phyloP scores from a whole-genome alignment of 1,140 invertebrate species.

The Acromyrmex heyeri region DNA sequence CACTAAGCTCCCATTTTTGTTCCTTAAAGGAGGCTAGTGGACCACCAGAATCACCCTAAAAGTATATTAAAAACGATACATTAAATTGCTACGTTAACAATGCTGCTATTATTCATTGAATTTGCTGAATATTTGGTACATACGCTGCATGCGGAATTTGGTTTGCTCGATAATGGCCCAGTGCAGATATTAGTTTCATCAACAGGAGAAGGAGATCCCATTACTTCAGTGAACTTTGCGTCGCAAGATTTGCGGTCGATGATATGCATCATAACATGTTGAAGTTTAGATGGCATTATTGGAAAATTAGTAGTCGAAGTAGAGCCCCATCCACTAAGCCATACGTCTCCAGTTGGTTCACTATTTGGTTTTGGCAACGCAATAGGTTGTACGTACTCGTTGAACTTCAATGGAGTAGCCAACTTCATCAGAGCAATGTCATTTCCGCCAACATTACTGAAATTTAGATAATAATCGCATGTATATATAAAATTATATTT shows the following conservation, averaged over 20 bases:
- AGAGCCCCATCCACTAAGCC: conserved; percentile 87
- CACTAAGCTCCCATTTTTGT: no score
- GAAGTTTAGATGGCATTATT: conserved; percentile 70
- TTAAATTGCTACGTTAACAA: not conserved
- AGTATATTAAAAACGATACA: conserved; percentile 16
- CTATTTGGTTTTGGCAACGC: conserved; percentile 81
- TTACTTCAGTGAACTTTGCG: conserved; percentile 50
- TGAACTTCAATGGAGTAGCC: conserved; percentile 79
- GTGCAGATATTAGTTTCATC: conserved; percentile 87
- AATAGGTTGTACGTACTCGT: conserved; percentile 86
- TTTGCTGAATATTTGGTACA: conserved; percentile 78
- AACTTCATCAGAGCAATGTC: conserved; percentile 90
- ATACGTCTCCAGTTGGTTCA: conserved; percentile 78
- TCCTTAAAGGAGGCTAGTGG: conserved; percentile 78
- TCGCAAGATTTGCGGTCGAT: conserved; percentile 72
- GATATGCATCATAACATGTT: conserved; percentile 62
- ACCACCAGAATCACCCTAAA: conserved; percentile 90
- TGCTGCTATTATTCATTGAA: not conserved
- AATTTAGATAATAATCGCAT: not conserved
- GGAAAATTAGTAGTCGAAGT: conserved; percentile 62
- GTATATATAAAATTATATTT: not conserved
- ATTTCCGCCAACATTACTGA: conserved; percentile 85
- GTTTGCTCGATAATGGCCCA: conserved; percentile 86
- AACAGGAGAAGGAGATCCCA: conserved; percentile 73
- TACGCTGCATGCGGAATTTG: conserved; percentile 88